Evolutionary conservation across 2,113 vertebrate genomes (phyloP).

Genomic region (Heterocephalus glaber): DNA sequence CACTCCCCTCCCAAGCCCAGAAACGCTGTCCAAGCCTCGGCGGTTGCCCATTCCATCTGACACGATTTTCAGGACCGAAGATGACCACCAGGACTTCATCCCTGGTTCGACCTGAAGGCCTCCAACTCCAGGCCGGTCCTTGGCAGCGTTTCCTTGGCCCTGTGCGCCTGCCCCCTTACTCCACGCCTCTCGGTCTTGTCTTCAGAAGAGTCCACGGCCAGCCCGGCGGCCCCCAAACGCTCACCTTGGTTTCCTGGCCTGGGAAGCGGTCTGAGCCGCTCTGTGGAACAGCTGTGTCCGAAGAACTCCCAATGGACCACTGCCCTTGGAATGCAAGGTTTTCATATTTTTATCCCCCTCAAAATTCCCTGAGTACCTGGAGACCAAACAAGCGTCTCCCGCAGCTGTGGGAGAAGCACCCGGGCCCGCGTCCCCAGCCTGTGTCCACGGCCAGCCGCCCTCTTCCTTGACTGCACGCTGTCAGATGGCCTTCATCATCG

Average conservation of each 20-base stretch:
- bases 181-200: neutral
- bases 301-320: neutral
- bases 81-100: neutral
- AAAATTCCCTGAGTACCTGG: neutral
- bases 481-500: slow-evolving; percentile 99
- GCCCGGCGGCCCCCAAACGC: neutral
- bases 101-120: neutral
- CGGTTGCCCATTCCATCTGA: neutral
- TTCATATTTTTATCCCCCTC: neutral
- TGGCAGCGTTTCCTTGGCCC: neutral
- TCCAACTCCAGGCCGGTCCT: neutral
- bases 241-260: neutral
- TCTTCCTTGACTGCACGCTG: slow-evolving; percentile 74
- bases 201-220: neutral
- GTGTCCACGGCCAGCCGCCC: rapidly evolving
- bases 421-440: neutral
- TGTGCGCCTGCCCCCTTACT: neutral
- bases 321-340: neutral
- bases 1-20: neutral
- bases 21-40: neutral
- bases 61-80: no score
- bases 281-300: neutral
- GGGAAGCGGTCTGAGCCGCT: neutral
- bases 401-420: neutral
- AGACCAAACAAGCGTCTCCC: neutral